Evolutionary conservation across 2,888 invertebrate species (phyloP).

Genomic region (Agrochola litura): DNA sequence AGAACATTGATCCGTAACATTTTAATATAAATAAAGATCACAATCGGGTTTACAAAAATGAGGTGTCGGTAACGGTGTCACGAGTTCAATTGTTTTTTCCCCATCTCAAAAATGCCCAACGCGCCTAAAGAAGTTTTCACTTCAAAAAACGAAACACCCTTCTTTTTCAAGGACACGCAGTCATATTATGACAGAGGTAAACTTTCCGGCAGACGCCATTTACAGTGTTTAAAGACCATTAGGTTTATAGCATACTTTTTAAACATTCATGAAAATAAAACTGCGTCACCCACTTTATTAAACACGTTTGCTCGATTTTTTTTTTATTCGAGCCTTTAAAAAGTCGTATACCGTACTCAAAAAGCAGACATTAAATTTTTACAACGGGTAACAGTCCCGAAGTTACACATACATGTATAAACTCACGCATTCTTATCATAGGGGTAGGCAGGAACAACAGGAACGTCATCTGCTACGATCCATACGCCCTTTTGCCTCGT

Average conservation of each 20-base stretch:
- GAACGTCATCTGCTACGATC: too few relatives aligned
- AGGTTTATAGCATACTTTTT: constrained; percentile 22
- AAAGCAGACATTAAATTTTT: neutral
- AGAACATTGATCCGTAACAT: too few relatives aligned
- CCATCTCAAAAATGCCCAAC: too few relatives aligned
- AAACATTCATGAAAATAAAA: constrained; percentile 35
- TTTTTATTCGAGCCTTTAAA: constrained; percentile 18
- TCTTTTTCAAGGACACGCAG: neutral
- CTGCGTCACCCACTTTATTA: constrained; percentile 35
- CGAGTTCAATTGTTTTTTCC: too few relatives aligned
- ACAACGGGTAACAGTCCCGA: neutral
- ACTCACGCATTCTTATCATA: neutral
- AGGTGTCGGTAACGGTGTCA: too few relatives aligned
- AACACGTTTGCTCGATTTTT: constrained; percentile 20
- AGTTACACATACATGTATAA: neutral
- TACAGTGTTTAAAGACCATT: constrained; percentile 37
- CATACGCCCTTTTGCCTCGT: too few relatives aligned
- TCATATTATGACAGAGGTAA: neutral
- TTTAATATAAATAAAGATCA: too few relatives aligned
- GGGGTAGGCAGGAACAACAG: too few relatives aligned
- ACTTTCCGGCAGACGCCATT: constrained; percentile 16
- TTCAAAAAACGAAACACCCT: neutral
- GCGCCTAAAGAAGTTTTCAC: too few relatives aligned
- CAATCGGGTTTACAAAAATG: too few relatives aligned
- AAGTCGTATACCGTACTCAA: neutral